Conservation (phyloP, 2,888 invertebrate species). For the Andrena chrysosceles region DNA sequence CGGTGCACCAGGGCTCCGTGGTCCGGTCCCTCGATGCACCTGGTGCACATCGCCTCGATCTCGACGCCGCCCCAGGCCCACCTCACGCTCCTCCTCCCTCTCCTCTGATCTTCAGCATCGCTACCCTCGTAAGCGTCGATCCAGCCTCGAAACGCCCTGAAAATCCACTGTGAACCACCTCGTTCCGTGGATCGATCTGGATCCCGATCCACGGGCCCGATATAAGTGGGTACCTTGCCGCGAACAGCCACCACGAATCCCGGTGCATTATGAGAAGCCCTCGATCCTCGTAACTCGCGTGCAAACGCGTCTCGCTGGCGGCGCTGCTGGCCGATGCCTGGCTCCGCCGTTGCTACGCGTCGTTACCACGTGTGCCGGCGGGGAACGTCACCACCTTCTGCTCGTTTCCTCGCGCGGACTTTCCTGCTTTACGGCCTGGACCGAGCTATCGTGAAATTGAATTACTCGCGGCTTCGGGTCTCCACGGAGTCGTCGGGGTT, state of each 20-base stretch:
- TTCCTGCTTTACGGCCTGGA: constrained; percentile 3
- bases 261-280: constrained; percentile 53
- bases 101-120: constrained; percentile 39
- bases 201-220: constrained; percentile 36
- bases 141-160: constrained; percentile 69
- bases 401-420: not conserved
- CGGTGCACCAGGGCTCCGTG: constrained; percentile 69
- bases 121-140: constrained; percentile 54
- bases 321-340: constrained; percentile 45
- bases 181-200: constrained; percentile 59
- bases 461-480: constrained; percentile 16
- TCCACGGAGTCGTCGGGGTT: not conserved
- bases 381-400: not conserved
- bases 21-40: constrained; percentile 76
- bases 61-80: constrained; percentile 71
- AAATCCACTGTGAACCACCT: constrained; percentile 67
- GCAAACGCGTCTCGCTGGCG: constrained; percentile 49
- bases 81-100: constrained; percentile 41
- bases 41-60: constrained; percentile 79
- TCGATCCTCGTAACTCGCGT: constrained; percentile 58
- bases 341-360: constrained; percentile 26
- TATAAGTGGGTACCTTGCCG: constrained; percentile 33
- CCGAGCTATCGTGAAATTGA: constrained; percentile 25
- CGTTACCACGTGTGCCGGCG: constrained; percentile 6
- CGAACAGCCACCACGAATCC: constrained; percentile 19